These are phyloP conservation scores for Vicugna pacos DNA, from an alignment of 2,113 vertebrate genomes.

Conservation along the genomic window DNA sequence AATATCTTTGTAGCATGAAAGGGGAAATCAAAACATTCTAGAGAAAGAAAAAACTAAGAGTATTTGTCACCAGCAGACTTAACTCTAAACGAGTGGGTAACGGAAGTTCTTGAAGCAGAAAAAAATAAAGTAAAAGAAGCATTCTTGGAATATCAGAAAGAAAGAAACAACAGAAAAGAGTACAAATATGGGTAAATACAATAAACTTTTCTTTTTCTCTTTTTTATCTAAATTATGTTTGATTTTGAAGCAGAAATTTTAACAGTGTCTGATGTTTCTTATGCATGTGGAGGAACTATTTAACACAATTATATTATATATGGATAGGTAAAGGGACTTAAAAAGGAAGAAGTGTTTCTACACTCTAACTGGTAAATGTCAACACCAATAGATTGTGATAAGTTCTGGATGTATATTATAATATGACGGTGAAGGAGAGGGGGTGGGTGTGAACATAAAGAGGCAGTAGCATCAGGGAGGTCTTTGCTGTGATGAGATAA, in stretches of 20 bases:
- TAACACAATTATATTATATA: not conserved
- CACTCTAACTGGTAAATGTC: not conserved
- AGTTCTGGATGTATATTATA: not conserved
- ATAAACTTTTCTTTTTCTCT: not conserved
- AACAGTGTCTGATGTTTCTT: not conserved
- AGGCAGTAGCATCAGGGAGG: not conserved
- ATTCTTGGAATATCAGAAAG: not conserved
- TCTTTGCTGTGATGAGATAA: not conserved
- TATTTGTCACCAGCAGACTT: not conserved
- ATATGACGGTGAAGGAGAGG: not conserved
- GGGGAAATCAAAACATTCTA: not conserved
- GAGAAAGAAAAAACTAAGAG: not conserved
- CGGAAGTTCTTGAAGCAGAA: not conserved
- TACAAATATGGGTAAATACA: not conserved
- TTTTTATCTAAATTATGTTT: not conserved
- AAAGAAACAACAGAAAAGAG: not conserved
- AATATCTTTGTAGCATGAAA: not conserved
- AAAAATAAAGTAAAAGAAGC: not conserved
- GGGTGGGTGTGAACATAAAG: not conserved
- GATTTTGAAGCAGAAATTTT: not conserved
- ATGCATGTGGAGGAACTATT: not conserved
- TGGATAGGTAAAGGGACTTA: not conserved
- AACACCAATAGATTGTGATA: not conserved
- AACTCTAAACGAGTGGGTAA: not conserved
- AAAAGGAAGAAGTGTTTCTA: not conserved